Base-by-base conservation (phyloP, 2,113 vertebrate genomes). In the Lanius ludovicianus region DNA sequence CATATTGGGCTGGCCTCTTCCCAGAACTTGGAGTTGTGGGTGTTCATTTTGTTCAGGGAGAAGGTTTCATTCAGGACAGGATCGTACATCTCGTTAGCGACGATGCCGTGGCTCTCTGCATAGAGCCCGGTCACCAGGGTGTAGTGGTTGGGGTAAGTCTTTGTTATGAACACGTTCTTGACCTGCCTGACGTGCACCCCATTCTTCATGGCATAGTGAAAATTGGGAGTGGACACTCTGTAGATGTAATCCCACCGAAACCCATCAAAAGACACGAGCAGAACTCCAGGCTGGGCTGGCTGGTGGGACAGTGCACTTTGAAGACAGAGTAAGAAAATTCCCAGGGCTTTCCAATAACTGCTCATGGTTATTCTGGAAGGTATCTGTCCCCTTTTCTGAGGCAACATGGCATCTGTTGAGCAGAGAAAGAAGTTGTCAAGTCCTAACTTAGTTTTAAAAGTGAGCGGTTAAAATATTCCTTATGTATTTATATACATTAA, bases 81-180 rank as follows among this genome's bases (percentile, higher is more conserved):
- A 97, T 99, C 99, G 17, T 98, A 99, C 99, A 99, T 99, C 96
- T 99, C 98, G 57, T 99, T 99, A 30, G 99, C 98, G 47, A 99
- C 98, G 18, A 99, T 93, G 75, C 99, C 99, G 2, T 99, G 99
- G 44, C 97, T 98, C 96, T 99, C 99, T 0, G 99, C 98, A 7
- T 98, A 98, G 87, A 99, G 98, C 22, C 99, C 99, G 1, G 99
- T 99, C 92, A 99, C 98, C 94, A 99, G 84, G 39, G 98, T 99
- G 88, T 99, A 99, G 96, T 99, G 99, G 95, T 99, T 98, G 74
- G 99, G 99, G 71, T 98, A 99, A 0, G 99, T 99, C 95, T 99
- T 99, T 0, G 99, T 99, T 83, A 99, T 97, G 84, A 99, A 99
- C 39, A 98, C 96, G 7, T 98, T 99, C n/a, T 96, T 98, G 71